These are phyloP conservation scores for Pemphredon lugubris DNA, from an alignment of 2,888 invertebrate species.

Conservation along the genomic window DNA sequence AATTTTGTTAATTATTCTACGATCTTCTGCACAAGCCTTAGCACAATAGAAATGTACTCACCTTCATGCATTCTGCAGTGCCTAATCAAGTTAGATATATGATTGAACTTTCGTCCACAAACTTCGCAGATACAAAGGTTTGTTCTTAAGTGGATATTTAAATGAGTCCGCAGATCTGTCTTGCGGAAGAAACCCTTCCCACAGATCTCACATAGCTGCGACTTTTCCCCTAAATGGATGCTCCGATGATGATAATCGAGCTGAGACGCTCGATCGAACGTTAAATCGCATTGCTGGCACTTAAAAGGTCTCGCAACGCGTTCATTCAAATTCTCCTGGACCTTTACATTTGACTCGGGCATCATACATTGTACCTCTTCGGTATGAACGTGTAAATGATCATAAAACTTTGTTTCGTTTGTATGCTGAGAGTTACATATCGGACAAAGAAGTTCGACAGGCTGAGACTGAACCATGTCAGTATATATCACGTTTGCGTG, in stretches of 20 bases:
- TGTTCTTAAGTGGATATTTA: constrained; percentile 80
- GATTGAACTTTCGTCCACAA: constrained; percentile 79
- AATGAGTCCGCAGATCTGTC: constrained; percentile 78
- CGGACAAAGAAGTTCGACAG: constrained; percentile 52
- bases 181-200: constrained; percentile 77
- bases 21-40: not conserved
- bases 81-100: constrained; percentile 80
- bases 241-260: constrained; percentile 76
- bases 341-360: constrained; percentile 50
- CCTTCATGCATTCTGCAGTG: constrained; percentile 80
- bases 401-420: constrained; percentile 71
- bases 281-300: constrained; percentile 71
- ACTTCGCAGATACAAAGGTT: constrained; percentile 78
- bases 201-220: constrained; percentile 77
- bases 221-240: constrained; percentile 76
- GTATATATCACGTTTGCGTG: constrained; percentile 17
- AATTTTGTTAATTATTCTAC: constrained; percentile 7
- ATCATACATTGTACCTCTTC: constrained; percentile 66
- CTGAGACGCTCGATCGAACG: constrained; percentile 78
- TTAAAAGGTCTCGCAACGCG: constrained; percentile 67
- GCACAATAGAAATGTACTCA: constrained; percentile 38
- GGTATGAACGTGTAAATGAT: constrained; percentile 71
- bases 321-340: constrained; percentile 57
- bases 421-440: constrained; percentile 63
- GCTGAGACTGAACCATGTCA: constrained; percentile 8